Base-by-base conservation (phyloP, 2,797 vertebrate species). In the Manis javanica region DNA sequence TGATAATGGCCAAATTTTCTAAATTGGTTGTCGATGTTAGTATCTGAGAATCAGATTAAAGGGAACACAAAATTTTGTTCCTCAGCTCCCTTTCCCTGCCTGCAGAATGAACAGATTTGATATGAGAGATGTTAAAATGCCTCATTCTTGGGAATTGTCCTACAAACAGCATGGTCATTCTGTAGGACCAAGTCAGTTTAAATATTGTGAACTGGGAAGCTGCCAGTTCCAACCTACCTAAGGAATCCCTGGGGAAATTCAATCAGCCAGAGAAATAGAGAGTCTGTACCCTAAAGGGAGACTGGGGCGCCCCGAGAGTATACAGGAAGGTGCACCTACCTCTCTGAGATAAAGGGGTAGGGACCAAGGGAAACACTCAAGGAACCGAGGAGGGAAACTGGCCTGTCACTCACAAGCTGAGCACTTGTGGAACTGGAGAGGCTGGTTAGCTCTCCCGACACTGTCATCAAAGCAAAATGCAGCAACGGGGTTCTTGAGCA, bases 21-120 rank as follows among this genome's bases (percentile, higher is more conserved):
- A 77, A 79, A 79, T 77, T 26, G 74, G 39, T 79, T 87, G 71
- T 61, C 83, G 93, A 86, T 69, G 6, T 88, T 86, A 94, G 21
- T 63, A 78, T 88, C 51, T 75, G 64, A 91, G 68, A 84, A 71
- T 34, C 34, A 68, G n/a, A 1, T 91, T 87, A 95, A 92, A 94
- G 18, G 57, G 21, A 94, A 85, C 14, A 86, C 46, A 87, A 39
- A 31, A 79, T 83, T 66, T 71, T 90, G 1, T 66, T 57, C 19
- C 66, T 93, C 8, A 3, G 42, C 23, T 63, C 3, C 37, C 31
- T 31, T 75, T 61, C 14, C 14, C 26, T 64, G 14, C 0, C 34
- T 66, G 5, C 5, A 34, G 49, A 95, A 91, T 51, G 90, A 82
- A 53, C 5, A 16, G 55, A 84, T 26, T 31, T 66, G 15, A 21